phyloP scores from a whole-genome alignment of 2,888 invertebrate genomes.

The Axea sp. region DNA sequence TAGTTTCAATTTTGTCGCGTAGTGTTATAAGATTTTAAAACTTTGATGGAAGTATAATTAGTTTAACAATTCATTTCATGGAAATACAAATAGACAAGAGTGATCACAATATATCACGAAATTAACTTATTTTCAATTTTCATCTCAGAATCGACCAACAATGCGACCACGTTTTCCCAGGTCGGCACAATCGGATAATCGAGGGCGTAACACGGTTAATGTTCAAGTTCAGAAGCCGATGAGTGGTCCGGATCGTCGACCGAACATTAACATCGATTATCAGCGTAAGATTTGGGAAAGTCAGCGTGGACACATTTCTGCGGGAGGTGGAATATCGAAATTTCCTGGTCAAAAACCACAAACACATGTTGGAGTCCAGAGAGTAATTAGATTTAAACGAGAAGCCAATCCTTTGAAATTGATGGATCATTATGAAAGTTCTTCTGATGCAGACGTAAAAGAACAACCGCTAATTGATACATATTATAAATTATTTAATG shows the following conservation, averaged over 20 bases:
- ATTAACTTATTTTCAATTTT: slow-evolving; percentile 14
- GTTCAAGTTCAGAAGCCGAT: slow-evolving; percentile 40
- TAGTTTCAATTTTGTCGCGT: no score
- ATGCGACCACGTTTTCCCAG: slow-evolving; percentile 37
- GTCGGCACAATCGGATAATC: slow-evolving; percentile 33
- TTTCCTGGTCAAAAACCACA: slow-evolving; percentile 45
- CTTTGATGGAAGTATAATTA: no score
- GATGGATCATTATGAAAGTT: not conserved
- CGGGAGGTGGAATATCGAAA: slow-evolving; percentile 44
- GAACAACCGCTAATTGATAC: no score
- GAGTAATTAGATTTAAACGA: slow-evolving; percentile 41
- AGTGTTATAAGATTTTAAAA: no score
- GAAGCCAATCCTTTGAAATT: slow-evolving; percentile 42
- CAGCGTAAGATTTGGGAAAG: slow-evolving; percentile 46
- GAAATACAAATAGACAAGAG: no score
- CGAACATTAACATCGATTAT: slow-evolving; percentile 53
- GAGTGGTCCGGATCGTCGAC: slow-evolving; percentile 55
- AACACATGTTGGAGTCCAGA: slow-evolving; percentile 43
- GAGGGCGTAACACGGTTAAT: slow-evolving; percentile 29
- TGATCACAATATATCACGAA: no score
- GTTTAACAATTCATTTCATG: not conserved
- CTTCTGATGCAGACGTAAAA: not conserved
- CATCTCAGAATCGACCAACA: slow-evolving; percentile 39
- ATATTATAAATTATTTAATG: no score
- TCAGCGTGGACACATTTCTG: slow-evolving; percentile 45